phyloP scores from a whole-genome alignment of 1,140 invertebrate genomes.

The Diorhabda sublineata region DNA sequence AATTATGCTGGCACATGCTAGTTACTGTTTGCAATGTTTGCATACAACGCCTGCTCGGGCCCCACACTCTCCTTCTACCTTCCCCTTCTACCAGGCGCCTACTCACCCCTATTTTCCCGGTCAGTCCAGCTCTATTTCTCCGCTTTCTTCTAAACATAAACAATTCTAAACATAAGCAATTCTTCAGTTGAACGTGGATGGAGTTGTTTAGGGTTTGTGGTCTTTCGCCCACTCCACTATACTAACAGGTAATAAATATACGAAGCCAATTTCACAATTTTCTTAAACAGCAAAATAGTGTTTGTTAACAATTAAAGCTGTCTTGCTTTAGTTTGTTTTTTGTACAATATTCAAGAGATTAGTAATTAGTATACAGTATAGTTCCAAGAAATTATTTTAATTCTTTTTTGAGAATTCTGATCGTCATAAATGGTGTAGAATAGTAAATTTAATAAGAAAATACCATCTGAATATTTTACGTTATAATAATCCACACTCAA shows the following conservation, averaged over 20 bases:
- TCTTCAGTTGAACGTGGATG: background rate
- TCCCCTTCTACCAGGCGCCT: too few relatives aligned
- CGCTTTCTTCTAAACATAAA: background rate
- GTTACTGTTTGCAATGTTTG: background rate
- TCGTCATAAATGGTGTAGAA: background rate
- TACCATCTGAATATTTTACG: too few relatives aligned
- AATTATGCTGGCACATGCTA: too few relatives aligned
- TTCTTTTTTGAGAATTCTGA: background rate
- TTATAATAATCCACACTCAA: too few relatives aligned
- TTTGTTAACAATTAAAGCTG: too few relatives aligned
- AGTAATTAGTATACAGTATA: too few relatives aligned
- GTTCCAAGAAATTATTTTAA: background rate
- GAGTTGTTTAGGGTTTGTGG: background rate
- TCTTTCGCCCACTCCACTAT: background rate
- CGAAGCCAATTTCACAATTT: too few relatives aligned
- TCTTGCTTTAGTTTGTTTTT: too few relatives aligned
- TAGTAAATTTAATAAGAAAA: too few relatives aligned
- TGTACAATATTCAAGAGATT: too few relatives aligned
- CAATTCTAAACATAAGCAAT: background rate
- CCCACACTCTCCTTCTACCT: background rate
- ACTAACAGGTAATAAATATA: background rate
- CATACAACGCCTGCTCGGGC: background rate
- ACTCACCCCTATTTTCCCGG: background rate
- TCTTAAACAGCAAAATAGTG: too few relatives aligned
- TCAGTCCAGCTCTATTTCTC: background rate